Evolutionary conservation across 2,888 invertebrate species (phyloP), one percentile per base, ranked within the genome.

Genomic region (Dasypolia templi): DNA sequence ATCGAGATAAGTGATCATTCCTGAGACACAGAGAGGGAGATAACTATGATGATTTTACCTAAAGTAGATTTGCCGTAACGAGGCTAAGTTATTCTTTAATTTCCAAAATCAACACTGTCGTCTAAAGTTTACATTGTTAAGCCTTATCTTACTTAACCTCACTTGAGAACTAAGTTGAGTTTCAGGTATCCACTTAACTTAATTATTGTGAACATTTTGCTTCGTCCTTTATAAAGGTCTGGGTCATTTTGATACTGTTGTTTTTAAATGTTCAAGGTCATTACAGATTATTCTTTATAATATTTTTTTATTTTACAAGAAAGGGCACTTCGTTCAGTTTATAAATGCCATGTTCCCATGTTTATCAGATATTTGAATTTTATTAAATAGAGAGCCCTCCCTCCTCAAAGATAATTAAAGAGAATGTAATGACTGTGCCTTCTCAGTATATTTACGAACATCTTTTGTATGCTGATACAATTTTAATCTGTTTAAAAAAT

Each of bases 101-200:
- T 77, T 49, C 26, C 55, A 77, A 76, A 77, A 76, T 76, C 35
- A 77, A 76, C 69, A 62, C 0, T 11, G n/a, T 11, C 26, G 22
- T n/a, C 12, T 22, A 17, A 61, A 77, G 49, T 68, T 68, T 56
- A n/a, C 26, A 56, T 22, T 29, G 19, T 19, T 19, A 64, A 44
- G n/a, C 42, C 55, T 51, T 56, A 62, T 68, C 42, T 62, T 49
- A 56, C 62, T 76, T 55, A 77, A 56, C 29, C 19, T n/a, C 29
- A 55, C 77, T 76, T 69, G 32, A 32, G 7, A 56, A 55, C 26
- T 35, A 26, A 51, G 64, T 65, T 19, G 35, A 75, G 11, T 59
- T 59, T 35, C 7, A 75, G 58, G 58, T 29, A 51, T 46, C 55
- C 14, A 68, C 49, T 77, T 77, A 19, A 46, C 26, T 17, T 53